Conservation (phyloP, 2,797 vertebrate genomes). For the Oreortyx pictus region DNA sequence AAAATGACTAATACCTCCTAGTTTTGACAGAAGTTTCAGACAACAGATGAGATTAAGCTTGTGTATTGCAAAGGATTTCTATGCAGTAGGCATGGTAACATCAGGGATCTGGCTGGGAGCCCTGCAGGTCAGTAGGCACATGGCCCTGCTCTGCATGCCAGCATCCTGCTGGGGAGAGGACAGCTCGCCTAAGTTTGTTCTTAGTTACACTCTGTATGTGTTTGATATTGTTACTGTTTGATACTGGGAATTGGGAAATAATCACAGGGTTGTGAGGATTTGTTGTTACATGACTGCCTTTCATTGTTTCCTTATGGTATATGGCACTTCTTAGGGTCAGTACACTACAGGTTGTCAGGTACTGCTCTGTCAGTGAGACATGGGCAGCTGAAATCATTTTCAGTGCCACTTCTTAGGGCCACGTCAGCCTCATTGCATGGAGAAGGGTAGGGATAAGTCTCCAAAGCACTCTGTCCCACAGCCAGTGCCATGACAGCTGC, state of each 20-base stretch:
- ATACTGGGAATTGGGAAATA: not conserved
- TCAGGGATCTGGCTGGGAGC: rapidly evolving
- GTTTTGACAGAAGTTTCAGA: conserved; percentile 5
- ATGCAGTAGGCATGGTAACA: not conserved
- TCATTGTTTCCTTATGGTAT: not conserved
- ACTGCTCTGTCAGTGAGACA: too few species aligned
- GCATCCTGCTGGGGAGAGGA: not conserved
- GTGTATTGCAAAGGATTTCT: not conserved
- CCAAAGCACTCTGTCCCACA: not conserved
- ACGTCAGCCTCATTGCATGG: not conserved
- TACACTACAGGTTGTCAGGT: not conserved
- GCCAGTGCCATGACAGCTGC: not conserved
- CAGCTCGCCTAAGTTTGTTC: not conserved
- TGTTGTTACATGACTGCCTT: not conserved
- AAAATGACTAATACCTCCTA: not conserved
- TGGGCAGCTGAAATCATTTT: not conserved
- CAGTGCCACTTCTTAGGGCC: not conserved
- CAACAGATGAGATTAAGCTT: not conserved
- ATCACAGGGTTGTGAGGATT: not conserved
- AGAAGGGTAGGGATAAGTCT: not conserved
- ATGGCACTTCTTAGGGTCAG: not conserved
- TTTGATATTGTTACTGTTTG: not conserved
- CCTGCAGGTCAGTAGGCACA: not conserved
- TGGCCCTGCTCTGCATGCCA: rapidly evolving
- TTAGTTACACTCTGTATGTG: not conserved